These are phyloP conservation scores for Rapana venosa DNA, from an alignment of 2,888 invertebrate genomes.

Conservation along the genomic window DNA sequence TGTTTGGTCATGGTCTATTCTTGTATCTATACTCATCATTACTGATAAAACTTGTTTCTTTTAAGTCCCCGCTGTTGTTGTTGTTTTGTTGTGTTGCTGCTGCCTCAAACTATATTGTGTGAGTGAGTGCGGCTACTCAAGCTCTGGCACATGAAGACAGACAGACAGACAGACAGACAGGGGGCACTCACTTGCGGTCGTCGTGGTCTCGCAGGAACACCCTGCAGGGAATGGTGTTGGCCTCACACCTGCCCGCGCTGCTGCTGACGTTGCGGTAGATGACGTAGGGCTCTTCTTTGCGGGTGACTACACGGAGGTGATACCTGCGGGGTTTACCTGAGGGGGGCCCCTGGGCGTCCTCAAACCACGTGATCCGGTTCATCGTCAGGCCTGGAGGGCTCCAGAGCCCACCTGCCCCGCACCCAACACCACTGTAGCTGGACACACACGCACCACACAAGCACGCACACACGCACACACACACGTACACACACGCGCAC, in stretches of 20 bases:
- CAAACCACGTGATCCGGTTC: constrained; percentile 99
- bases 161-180: background rate
- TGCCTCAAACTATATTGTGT: too few relatives aligned
- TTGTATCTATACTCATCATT: too few relatives aligned
- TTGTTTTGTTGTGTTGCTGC: too few relatives aligned
- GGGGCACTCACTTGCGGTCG: constrained; percentile 37
- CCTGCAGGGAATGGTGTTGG: constrained; percentile 61
- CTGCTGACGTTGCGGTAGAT: constrained; percentile 90
- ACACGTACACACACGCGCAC: too few relatives aligned
- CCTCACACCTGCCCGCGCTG: constrained; percentile 58
- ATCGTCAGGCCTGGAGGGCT: constrained; percentile 89
- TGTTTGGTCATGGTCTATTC: too few relatives aligned
- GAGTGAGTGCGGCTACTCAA: too few relatives aligned
- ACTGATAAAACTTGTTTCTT: too few relatives aligned
- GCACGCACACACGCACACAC: too few relatives aligned
- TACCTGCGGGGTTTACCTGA: constrained; percentile 98
- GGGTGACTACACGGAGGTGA: constrained; percentile 91
- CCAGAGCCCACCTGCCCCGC: constrained; percentile 92
- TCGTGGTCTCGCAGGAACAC: constrained; percentile 52
- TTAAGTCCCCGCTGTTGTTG: too few relatives aligned
- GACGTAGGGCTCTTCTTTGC: constrained; percentile 97
- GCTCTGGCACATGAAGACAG: background rate
- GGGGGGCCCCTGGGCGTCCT: constrained; percentile 95
- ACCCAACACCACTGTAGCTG: too few relatives aligned
- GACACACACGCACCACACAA: too few relatives aligned